Conservation (phyloP, 2,888 invertebrate species). For the Xanthostigma xanthostigma region DNA sequence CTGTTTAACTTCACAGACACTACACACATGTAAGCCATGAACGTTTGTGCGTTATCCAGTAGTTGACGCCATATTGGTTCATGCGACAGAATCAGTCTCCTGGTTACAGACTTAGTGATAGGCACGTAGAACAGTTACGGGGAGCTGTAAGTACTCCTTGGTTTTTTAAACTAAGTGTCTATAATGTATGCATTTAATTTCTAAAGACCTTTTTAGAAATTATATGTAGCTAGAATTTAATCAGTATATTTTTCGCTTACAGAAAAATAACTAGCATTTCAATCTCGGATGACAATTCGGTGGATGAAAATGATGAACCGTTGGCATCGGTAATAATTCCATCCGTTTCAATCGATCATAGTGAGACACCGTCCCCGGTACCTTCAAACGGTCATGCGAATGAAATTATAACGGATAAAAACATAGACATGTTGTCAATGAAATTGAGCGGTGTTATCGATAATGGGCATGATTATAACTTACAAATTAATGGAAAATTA, state of each 20-base stretch:
- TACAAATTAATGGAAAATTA: slow-evolving; percentile 8
- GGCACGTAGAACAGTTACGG: no score
- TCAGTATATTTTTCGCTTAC: slow-evolving; percentile 7
- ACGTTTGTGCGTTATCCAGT: no score
- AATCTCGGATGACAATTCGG: slow-evolving; percentile 10
- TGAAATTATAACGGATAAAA: background rate
- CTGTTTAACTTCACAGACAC: no score
- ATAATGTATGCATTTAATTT: background rate
- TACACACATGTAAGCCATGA: no score
- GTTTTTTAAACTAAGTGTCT: background rate
- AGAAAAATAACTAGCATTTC: slow-evolving; percentile 15
- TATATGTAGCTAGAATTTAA: background rate
- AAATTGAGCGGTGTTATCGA: slow-evolving; percentile 7
- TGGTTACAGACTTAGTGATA: no score
- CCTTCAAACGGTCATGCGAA: background rate
- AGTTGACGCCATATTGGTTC: no score
- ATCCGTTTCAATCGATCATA: background rate
- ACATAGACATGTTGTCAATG: background rate
- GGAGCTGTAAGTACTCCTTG: background rate
- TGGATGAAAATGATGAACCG: background rate
- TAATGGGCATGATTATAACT: slow-evolving; percentile 9
- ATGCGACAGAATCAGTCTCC: no score
- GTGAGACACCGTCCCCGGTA: background rate
- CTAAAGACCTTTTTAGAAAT: background rate
- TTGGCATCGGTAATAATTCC: no score